phyloP scores from a whole-genome alignment of 1,140 invertebrate genomes.

The Leptopilina clavipes region DNA sequence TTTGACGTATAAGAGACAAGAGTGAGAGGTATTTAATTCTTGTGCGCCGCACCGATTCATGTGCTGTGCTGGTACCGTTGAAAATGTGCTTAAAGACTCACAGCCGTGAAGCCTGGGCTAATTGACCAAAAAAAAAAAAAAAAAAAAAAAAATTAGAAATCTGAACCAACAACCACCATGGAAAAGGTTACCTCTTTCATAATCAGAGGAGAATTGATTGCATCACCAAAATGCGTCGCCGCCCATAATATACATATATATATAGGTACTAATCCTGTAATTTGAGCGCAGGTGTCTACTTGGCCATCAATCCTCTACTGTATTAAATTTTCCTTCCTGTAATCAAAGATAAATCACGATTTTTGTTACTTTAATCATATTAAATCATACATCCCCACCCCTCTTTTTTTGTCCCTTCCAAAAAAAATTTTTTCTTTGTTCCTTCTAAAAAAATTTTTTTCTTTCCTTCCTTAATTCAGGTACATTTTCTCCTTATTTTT shows the following conservation, averaged over 20 bases:
- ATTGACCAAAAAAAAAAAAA: constrained; percentile 53
- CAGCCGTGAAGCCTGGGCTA: constrained; percentile 43
- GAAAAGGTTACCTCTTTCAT: constrained; percentile 51
- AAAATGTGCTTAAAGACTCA: constrained; percentile 45
- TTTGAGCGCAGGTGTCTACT: not conserved
- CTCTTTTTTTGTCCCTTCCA: too few species aligned
- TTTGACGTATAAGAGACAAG: constrained; percentile 5
- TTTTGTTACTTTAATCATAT: not conserved
- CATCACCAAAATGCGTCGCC: constrained; percentile 35
- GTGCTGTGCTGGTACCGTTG: constrained; percentile 36
- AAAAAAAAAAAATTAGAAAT: constrained; percentile 51
- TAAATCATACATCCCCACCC: not conserved
- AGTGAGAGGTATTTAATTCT: constrained; percentile 42
- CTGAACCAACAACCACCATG: constrained; percentile 42
- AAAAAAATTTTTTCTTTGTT: too few species aligned
- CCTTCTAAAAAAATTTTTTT: too few species aligned
- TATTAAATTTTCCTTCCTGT: not conserved
- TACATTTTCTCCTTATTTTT: too few species aligned
- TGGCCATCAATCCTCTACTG: not conserved
- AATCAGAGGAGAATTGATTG: constrained; percentile 46
- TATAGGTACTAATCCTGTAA: constrained; percentile 1
- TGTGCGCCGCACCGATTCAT: not conserved
- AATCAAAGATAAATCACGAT: not conserved
- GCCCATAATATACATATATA: not conserved
- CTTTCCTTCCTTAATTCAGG: too few species aligned